Evolutionary conservation across 2,113 vertebrate genomes (phyloP).

Genomic region (Melanostigma gelatinosum): DNA sequence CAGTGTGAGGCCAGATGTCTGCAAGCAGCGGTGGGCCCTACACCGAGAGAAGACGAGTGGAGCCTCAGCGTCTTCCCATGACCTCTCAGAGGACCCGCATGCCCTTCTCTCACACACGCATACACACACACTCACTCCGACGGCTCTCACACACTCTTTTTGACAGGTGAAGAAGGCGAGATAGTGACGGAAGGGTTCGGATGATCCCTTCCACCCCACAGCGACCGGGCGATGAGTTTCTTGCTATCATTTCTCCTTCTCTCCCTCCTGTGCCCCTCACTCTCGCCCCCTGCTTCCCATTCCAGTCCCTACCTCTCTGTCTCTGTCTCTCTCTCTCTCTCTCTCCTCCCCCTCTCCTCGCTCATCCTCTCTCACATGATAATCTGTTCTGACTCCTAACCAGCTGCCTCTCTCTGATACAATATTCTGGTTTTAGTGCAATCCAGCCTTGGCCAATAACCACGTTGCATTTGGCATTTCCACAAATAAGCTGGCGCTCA

Average conservation of each 20-base stretch:
- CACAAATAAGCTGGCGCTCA: slow-evolving; percentile 75
- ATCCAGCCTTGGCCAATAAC: slow-evolving; percentile 82
- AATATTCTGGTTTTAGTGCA: slow-evolving; percentile 85
- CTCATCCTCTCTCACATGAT: slow-evolving; percentile 82
- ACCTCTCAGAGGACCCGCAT: slow-evolving; percentile 72
- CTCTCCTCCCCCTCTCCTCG: slow-evolving; percentile 62
- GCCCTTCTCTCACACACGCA: slow-evolving; percentile 36
- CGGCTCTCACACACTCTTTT: slow-evolving; percentile 45
- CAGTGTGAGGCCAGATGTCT: slow-evolving; percentile 80
- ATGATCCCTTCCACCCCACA: slow-evolving; percentile 74
- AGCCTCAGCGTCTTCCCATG: slow-evolving; percentile 71
- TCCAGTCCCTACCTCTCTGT: slow-evolving; percentile 52
- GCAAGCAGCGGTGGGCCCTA: slow-evolving; percentile 67
- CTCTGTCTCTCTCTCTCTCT: slow-evolving; percentile 32
- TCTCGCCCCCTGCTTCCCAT: slow-evolving; percentile 63
- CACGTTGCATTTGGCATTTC: slow-evolving; percentile 78
- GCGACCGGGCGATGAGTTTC: slow-evolving; percentile 72
- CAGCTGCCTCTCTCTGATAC: slow-evolving; percentile 86
- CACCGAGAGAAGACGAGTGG: slow-evolving; percentile 69
- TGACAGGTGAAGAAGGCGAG: slow-evolving; percentile 75
- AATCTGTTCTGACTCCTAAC: slow-evolving; percentile 85
- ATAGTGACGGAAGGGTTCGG: slow-evolving; percentile 71
- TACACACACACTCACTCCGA: slow-evolving; percentile 11
- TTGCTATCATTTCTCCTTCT: slow-evolving; percentile 54
- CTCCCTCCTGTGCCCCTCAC: slow-evolving; percentile 54